phyloP scores from a whole-genome alignment of 2,113 vertebrate genomes.

The Recurvirostra avosetta region DNA sequence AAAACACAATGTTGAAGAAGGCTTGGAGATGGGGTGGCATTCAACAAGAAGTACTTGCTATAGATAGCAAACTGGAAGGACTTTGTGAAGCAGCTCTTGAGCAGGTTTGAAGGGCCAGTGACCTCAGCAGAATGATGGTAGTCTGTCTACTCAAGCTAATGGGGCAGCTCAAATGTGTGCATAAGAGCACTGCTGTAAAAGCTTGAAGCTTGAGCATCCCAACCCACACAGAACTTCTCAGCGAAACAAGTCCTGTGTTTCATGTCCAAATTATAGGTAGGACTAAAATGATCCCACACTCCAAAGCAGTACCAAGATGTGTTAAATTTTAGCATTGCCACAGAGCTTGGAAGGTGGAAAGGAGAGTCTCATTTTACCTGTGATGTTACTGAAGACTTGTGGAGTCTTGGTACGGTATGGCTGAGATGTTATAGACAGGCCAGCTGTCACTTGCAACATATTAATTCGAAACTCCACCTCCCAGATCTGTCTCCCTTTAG shows the following conservation, averaged over 20 bases:
- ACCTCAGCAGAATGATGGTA: background rate
- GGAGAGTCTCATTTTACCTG: background rate
- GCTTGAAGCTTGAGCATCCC: background rate
- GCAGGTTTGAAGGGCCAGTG: background rate
- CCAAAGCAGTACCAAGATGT: background rate
- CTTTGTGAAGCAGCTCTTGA: background rate
- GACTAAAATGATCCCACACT: background rate
- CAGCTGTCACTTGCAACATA: background rate
- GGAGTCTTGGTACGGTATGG: background rate
- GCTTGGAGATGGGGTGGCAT: background rate
- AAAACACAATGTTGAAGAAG: background rate
- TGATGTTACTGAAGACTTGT: background rate
- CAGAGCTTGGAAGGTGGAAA: background rate
- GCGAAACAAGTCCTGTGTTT: background rate
- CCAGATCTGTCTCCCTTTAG: background rate
- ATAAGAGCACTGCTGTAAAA: background rate
- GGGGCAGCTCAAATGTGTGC: background rate
- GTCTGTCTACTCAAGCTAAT: background rate
- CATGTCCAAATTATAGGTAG: background rate
- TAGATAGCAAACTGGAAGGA: background rate
- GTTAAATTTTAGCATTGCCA: background rate
- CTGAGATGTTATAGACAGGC: background rate
- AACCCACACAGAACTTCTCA: background rate
- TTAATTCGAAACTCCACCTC: background rate
- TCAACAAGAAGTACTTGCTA: background rate